These are phyloP conservation scores for Poecilia picta DNA, from an alignment of 2,797 vertebrate species.

Conservation along the genomic window DNA sequence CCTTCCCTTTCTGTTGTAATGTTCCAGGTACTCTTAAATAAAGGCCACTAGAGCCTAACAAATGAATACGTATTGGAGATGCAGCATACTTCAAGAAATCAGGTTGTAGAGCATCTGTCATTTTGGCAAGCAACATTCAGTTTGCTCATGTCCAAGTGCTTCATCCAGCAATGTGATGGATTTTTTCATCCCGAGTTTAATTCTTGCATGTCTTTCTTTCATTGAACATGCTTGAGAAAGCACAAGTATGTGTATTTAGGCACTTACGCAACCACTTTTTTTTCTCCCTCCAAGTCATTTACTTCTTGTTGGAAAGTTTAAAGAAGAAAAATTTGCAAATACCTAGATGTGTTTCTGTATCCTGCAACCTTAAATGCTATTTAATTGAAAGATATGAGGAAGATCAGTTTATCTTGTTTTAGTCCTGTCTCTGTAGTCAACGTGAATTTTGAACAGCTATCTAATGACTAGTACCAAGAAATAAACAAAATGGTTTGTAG, in stretches of 20 bases:
- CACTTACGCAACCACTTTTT: background rate
- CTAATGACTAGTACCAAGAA: background rate
- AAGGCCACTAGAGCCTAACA: background rate
- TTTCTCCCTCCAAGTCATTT: background rate
- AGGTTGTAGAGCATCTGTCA: background rate
- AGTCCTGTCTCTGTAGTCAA: background rate
- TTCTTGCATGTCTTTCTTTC: constrained; percentile 6
- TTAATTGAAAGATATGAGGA: background rate
- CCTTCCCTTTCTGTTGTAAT: no score
- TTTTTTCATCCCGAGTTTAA: constrained; percentile 3
- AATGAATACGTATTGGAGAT: background rate
- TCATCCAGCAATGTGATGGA: constrained; percentile 2
- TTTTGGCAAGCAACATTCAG: constrained; percentile 2
- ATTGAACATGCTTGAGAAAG: background rate
- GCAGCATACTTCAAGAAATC: constrained; percentile 1
- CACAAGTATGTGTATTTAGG: background rate
- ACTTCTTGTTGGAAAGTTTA: background rate
- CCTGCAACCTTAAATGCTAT: background rate
- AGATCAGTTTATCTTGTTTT: background rate
- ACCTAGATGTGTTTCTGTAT: background rate
- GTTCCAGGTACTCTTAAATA: background rate
- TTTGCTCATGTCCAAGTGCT: background rate
- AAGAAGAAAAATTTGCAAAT: background rate
- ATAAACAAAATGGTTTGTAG: background rate
- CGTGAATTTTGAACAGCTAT: background rate